phyloP scores from a whole-genome alignment of 2,888 invertebrate genomes.

The Chrysodeixis includens region DNA sequence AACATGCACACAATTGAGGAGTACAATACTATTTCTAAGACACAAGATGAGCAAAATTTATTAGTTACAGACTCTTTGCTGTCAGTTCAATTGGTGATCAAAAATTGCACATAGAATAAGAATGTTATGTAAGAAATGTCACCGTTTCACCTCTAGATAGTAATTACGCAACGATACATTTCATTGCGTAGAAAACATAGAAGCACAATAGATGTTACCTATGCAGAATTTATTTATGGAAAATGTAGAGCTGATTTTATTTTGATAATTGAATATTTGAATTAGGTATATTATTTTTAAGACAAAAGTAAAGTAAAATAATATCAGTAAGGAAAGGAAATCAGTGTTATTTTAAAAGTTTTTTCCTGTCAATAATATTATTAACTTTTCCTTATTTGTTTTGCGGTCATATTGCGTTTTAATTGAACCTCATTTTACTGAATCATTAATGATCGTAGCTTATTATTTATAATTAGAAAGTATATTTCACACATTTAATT shows the following conservation, averaged over 20 bases:
- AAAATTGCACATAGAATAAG: constrained; percentile 15
- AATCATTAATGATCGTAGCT: not conserved
- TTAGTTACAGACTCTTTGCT: not conserved
- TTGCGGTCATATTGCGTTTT: not conserved
- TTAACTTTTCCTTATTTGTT: not conserved
- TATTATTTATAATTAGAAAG: not conserved
- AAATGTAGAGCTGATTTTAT: constrained; percentile 6
- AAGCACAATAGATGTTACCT: constrained; percentile 13
- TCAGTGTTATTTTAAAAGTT: no score
- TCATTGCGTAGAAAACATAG: constrained; percentile 24
- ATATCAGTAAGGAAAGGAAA: no score
- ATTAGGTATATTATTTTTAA: no score
- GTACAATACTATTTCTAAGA: not conserved
- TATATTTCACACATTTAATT: constrained; percentile 13
- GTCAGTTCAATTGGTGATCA: not conserved
- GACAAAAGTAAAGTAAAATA: no score
- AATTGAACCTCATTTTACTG: not conserved
- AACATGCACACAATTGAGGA: constrained; percentile 22
- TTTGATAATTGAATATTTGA: not conserved
- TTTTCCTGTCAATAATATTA: no score
- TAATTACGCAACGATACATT: constrained; percentile 33
- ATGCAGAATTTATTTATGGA: not conserved
- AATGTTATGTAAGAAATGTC: constrained; percentile 41
- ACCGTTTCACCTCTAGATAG: constrained; percentile 36
- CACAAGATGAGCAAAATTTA: not conserved